These are phyloP conservation scores for Agapornis roseicollis DNA, from an alignment of 2,113 vertebrate species.

Conservation along the genomic window DNA sequence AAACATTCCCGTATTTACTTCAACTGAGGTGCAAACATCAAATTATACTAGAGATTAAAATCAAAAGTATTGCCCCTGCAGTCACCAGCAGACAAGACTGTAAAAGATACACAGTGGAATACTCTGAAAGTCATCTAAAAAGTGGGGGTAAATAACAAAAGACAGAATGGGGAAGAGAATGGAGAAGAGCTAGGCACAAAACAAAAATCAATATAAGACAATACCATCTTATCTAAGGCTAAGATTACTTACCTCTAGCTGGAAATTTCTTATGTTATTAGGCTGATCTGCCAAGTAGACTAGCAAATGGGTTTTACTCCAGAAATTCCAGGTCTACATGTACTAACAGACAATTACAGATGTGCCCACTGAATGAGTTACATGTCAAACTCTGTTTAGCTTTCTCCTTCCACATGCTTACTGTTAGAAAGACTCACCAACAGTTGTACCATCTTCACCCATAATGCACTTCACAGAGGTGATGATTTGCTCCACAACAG, in stretches of 20 bases:
- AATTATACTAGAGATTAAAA: neutral
- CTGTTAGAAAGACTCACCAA: constrained; percentile 78
- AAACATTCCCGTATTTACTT: neutral
- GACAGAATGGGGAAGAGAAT: neutral
- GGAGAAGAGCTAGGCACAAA: neutral
- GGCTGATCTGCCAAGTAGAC: neutral
- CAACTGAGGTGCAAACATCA: neutral
- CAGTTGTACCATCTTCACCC: constrained; percentile 88
- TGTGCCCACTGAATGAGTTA: neutral
- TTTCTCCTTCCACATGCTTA: neutral
- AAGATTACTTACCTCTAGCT: neutral
- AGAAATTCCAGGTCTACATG: neutral
- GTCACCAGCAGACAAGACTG: neutral
- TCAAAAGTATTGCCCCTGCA: neutral
- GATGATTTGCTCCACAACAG: constrained; percentile 91
- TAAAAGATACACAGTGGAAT: neutral
- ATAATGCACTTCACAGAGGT: constrained; percentile 93
- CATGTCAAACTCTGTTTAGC: neutral
- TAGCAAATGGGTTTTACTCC: neutral
- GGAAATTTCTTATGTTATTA: neutral
- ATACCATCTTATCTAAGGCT: neutral
- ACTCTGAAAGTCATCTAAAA: neutral
- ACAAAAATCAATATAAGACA: neutral
- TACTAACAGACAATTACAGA: neutral
- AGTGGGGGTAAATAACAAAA: neutral